Conservation (phyloP, 2,888 invertebrate genomes). For the Agonopterix alstromeriana region DNA sequence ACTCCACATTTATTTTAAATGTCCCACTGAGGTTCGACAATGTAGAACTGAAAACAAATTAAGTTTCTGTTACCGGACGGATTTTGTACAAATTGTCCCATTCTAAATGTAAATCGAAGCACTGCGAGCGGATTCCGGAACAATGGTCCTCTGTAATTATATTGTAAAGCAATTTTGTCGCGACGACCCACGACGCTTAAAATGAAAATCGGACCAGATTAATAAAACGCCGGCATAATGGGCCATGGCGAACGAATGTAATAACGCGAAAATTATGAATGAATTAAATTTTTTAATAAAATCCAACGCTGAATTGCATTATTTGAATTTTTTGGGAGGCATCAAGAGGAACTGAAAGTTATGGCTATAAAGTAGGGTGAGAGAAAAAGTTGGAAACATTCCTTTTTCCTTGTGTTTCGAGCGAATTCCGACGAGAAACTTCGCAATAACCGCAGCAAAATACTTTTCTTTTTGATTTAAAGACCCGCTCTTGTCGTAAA, state of each 20-base stretch:
- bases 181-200: slow-evolving; percentile 28
- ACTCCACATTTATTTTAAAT: too few species aligned
- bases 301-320: slow-evolving; percentile 12
- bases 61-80: slow-evolving; percentile 24
- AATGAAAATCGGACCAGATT: slow-evolving; percentile 50
- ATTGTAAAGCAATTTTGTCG: slow-evolving; percentile 66
- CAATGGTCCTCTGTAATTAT: slow-evolving; percentile 61
- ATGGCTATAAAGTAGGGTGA: slow-evolving; percentile 6
- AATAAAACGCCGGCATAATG: slow-evolving; percentile 39
- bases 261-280: slow-evolving; percentile 45
- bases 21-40: not conserved
- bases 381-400: slow-evolving; percentile 4
- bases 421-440: slow-evolving; percentile 10
- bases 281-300: slow-evolving; percentile 35
- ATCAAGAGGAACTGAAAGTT: slow-evolving; percentile 4
- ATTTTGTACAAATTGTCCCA: slow-evolving; percentile 34
- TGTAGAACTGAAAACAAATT: slow-evolving; percentile 23
- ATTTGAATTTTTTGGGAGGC: slow-evolving; percentile 7
- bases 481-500: slow-evolving; percentile 21
- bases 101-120: slow-evolving; percentile 63
- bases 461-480: slow-evolving; percentile 26
- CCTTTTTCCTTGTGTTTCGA: slow-evolving; percentile 9
- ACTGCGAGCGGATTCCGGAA: slow-evolving; percentile 37
- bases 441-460: slow-evolving; percentile 18
- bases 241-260: slow-evolving; percentile 30